Percentiles rank a stretch among this genome's conserved stretches.
Conservation (phyloP, 2,113 vertebrate species). For the Mugil cephalus region DNA sequence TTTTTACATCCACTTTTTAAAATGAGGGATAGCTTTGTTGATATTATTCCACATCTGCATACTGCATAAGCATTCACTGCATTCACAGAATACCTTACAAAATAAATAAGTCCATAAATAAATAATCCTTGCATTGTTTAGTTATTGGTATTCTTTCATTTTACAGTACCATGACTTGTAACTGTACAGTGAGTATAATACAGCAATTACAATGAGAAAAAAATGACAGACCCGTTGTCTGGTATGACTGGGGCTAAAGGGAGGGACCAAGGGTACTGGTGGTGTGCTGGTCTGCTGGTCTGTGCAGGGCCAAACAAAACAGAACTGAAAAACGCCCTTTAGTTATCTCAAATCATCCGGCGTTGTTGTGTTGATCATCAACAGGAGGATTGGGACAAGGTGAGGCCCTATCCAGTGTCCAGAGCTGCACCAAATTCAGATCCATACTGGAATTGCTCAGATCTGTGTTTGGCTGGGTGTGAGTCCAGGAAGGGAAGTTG, state of each 20-base stretch:
- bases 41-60: conserved; percentile 72
- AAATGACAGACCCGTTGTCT: conserved; percentile 58
- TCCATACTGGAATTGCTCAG: conserved; percentile 48
- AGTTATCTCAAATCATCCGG: conserved; percentile 45
- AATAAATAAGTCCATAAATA: conserved; percentile 81
- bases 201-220: conserved; percentile 71
- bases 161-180: conserved; percentile 82
- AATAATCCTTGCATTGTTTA: conserved; percentile 78
- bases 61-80: conserved; percentile 74
- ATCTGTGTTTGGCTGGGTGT: conserved; percentile 61
- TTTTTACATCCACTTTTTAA: conserved; percentile 68
- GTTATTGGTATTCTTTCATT: conserved; percentile 66
- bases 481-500: conserved; percentile 37
- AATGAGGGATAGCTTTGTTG: conserved; percentile 60
- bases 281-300: conserved; percentile 54
- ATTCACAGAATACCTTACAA: conserved; percentile 76
- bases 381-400: conserved; percentile 55
- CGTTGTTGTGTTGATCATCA: conserved; percentile 58
- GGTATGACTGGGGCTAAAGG: conserved; percentile 59
- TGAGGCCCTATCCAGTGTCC: conserved; percentile 49
- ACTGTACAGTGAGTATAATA: conserved; percentile 78
- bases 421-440: conserved; percentile 49
- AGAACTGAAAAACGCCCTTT: conserved; percentile 37
- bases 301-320: conserved; percentile 38
- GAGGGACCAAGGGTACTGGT: conserved; percentile 15